Base-by-base conservation (phyloP, 2,888 invertebrate genomes). In the Platycnemis pennipes region DNA sequence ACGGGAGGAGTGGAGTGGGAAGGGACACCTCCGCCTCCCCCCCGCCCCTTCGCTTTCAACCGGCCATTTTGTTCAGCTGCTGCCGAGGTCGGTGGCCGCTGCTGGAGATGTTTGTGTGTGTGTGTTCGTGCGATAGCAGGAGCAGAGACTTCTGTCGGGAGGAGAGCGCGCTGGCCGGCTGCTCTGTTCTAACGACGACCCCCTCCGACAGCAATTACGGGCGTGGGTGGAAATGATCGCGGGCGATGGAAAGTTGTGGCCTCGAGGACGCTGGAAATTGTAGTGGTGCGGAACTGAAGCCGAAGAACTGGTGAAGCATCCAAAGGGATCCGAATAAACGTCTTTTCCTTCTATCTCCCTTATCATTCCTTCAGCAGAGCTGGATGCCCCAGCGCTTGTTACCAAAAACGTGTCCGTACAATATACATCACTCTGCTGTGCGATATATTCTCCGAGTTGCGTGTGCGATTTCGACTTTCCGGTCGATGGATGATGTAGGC, bases 1-100 rank as follows among this genome's bases (percentile, higher is more conserved):
- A 77, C 77, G 31, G 31, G 63, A 91, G 63, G 91, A 31, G 19
- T n/a, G 49, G 4, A 49, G 49, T 49, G 49, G 13, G 49, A 7
- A 31, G 8, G 63, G 63, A 63, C 63, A 26, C 26, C 63, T 19
- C 37, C 89, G 56, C 56, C 89, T 56, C 89, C 91, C 2, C 69
- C 44, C 91, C 2, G 45, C 44, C 91, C n/a, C 46, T 46, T 46
- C 63, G 63, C 44, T 63, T 44, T 91, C 77, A 13, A 77, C 37
- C 77, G 63, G 91, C 91, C 91, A 91, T 91, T 69, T 91, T 91
- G 91, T 91, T 42, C 91, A 22, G 89, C 89, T 53, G 56, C 89
- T 63, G 31, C 37, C 77, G 63, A 91, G 91, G 91, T 91, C 91
- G 63, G 44, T 91, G 91, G 44, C 91, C 69, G 63, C 31, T 11